phyloP scores from a whole-genome alignment of 2,113 vertebrate species.

The Sorex araneus region DNA sequence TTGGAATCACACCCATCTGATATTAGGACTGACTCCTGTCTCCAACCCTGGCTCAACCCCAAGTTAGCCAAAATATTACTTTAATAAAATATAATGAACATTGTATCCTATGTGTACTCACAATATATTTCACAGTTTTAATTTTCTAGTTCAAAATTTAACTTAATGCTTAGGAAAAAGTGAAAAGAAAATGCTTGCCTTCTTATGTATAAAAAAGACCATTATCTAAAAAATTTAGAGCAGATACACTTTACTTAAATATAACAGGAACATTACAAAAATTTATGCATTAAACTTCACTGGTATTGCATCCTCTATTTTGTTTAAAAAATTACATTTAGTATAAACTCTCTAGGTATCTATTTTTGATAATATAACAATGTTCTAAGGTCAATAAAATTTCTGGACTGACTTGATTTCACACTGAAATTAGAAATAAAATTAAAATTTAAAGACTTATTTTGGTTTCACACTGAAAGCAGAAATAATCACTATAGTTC shows the following conservation, averaged over 20 bases:
- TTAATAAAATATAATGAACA: not conserved
- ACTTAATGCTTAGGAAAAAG: not conserved
- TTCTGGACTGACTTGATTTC: not conserved
- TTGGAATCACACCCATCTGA: too few species aligned
- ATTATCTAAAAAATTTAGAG: not conserved
- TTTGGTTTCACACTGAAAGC: not conserved
- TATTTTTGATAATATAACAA: not conserved
- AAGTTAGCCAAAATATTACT: too few species aligned
- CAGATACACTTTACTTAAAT: not conserved
- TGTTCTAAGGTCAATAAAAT: not conserved
- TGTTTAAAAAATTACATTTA: not conserved
- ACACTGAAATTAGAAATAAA: slow-evolving; percentile 1
- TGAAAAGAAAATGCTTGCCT: not conserved
- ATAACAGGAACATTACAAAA: not conserved
- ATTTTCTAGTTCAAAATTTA: not conserved
- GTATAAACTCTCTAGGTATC: not conserved
- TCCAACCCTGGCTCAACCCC: too few species aligned
- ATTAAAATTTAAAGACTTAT: not conserved
- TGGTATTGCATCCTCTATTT: not conserved
- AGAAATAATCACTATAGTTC: not conserved
- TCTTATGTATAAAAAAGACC: not conserved
- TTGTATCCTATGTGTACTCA: not conserved
- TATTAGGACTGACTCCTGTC: too few species aligned
- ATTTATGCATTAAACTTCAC: not conserved
- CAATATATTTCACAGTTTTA: not conserved